Conservation (phyloP, 2,113 vertebrate genomes). For the Motacilla alba region DNA sequence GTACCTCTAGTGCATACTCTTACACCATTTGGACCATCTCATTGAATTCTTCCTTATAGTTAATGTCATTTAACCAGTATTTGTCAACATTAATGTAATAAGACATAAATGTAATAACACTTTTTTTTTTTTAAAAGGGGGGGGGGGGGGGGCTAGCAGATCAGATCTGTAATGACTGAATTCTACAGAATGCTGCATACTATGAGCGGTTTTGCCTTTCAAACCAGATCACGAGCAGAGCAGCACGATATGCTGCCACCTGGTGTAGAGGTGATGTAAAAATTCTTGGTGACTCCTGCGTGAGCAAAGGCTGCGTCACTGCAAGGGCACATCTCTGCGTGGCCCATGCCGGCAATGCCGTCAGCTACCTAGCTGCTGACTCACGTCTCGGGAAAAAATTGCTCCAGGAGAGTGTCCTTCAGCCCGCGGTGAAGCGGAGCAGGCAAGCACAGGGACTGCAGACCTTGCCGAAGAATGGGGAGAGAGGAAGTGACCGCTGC, state of each 20-base stretch:
- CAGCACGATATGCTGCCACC: conserved; percentile 33
- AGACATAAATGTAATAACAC: background rate
- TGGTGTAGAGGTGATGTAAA: conserved; percentile 34
- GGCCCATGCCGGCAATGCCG: background rate
- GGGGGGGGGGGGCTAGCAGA: accelerated
- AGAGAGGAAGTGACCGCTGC: background rate
- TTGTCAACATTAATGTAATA: background rate
- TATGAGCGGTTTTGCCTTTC: background rate
- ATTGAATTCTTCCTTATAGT: background rate
- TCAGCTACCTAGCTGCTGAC: background rate
- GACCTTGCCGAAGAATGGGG: background rate
- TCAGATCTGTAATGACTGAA: background rate
- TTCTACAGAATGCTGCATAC: background rate
- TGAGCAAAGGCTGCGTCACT: background rate
- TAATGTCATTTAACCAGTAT: background rate
- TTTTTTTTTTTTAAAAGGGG: background rate
- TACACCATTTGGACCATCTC: background rate
- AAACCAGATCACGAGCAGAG: background rate
- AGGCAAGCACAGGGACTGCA: background rate
- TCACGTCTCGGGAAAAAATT: background rate
- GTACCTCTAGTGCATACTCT: background rate
- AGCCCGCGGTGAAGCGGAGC: background rate
- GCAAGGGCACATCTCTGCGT: background rate
- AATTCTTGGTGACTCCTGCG: background rate
- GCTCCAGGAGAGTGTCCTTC: background rate